Conservation (phyloP, 2,797 vertebrate genomes). For the Gallinago nigripennis region DNA sequence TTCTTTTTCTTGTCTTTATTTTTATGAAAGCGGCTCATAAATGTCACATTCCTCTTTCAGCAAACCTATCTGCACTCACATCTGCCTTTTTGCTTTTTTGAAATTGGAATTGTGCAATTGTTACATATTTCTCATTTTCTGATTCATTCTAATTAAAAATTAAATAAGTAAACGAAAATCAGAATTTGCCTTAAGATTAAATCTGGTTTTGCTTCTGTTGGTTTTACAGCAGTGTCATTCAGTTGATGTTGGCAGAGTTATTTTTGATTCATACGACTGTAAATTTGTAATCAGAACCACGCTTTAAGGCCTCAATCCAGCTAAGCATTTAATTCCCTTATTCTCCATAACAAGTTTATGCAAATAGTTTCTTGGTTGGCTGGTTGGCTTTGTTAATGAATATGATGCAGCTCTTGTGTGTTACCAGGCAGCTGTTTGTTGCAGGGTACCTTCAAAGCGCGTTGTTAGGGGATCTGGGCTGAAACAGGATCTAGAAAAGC, state of each 20-base stretch:
- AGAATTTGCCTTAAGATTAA: background rate
- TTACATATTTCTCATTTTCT: background rate
- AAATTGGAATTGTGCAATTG: background rate
- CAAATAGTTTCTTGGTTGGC: slow-evolving; percentile 1
- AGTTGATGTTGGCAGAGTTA: background rate
- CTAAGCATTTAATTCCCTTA: slow-evolving; percentile 11
- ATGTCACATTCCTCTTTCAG: background rate
- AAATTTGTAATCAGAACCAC: background rate
- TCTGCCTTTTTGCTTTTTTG: background rate
- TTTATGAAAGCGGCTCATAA: background rate
- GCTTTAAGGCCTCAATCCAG: background rate
- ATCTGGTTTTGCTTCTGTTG: background rate
- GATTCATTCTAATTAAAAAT: background rate
- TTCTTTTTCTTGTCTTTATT: background rate
- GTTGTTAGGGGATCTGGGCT: background rate
- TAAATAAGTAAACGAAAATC: background rate
- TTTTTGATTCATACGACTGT: background rate
- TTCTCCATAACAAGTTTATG: slow-evolving; percentile 3
- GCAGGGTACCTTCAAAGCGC: background rate
- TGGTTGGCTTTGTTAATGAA: background rate
- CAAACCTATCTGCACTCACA: background rate
- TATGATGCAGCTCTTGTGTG: background rate
- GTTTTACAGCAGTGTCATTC: background rate
- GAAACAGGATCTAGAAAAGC: background rate
- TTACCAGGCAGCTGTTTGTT: background rate